These are phyloP conservation scores for Nothocercus julius DNA, from an alignment of 2,113 vertebrate species.

Conservation along the genomic window DNA sequence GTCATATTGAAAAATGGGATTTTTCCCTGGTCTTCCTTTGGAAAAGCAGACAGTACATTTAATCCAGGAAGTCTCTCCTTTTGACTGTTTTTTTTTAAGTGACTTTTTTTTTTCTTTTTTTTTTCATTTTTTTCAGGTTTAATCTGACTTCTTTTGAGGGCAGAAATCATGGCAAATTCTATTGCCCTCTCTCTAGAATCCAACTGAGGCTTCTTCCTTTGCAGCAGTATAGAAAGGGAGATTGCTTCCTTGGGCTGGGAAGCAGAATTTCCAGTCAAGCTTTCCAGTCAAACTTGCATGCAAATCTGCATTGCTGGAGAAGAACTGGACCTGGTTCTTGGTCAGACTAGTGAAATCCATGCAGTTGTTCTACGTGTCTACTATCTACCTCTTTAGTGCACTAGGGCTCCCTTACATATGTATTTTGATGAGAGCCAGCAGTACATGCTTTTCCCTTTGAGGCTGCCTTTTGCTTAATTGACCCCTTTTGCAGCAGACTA, in stretches of 20 bases:
- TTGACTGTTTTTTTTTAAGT: background rate
- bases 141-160: background rate
- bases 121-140: background rate
- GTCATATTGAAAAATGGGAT: background rate
- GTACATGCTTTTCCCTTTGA: constrained; percentile 1
- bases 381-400: background rate
- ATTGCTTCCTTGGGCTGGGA: background rate
- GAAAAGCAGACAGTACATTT: background rate
- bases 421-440: background rate
- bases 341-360: background rate
- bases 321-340: background rate
- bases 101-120: background rate
- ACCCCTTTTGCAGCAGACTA: constrained; percentile 9
- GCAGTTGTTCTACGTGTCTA: background rate
- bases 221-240: background rate
- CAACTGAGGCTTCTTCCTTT: background rate
- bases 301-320: background rate
- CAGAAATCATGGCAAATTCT: background rate
- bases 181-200: background rate
- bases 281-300: background rate
- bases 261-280: background rate
- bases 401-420: background rate
- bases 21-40: background rate
- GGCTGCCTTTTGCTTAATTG: constrained; percentile 12
- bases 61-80: background rate